Percentiles rank a stretch among this genome's conserved stretches.
phyloP scores from a whole-genome alignment of 2,797 vertebrate species.

The Amazona ochrocephala region DNA sequence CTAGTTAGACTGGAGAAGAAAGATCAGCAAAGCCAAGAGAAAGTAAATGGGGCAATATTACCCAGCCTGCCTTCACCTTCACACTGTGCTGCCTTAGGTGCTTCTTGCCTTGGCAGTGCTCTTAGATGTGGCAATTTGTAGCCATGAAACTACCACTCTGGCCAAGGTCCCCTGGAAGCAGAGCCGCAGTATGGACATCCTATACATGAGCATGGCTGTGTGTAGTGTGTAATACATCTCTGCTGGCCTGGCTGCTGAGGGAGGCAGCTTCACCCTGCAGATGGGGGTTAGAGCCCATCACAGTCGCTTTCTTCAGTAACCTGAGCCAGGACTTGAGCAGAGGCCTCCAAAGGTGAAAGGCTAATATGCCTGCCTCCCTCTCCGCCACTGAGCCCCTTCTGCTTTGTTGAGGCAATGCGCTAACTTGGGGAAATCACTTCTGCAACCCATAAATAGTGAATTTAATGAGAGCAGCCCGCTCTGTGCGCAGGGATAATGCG shows the following conservation, averaged over 20 bases:
- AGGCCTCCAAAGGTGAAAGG: slow-evolving; percentile 38
- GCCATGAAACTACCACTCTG: background rate
- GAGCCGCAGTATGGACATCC: rapidly evolving
- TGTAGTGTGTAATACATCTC: rapidly evolving
- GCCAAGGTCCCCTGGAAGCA: background rate
- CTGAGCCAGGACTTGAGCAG: slow-evolving; percentile 6
- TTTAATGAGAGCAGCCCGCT: background rate
- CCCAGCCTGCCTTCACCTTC: background rate
- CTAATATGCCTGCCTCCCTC: background rate
- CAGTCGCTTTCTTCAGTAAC: background rate
- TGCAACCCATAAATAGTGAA: background rate
- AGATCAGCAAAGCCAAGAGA: background rate
- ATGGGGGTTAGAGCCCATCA: background rate
- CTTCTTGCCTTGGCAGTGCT: background rate
- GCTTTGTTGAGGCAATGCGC: background rate
- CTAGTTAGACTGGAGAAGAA: background rate
- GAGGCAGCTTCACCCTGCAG: background rate
- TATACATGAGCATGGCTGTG: rapidly evolving
- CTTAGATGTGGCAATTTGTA: background rate
- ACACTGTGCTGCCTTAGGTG: rapidly evolving
- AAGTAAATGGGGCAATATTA: background rate
- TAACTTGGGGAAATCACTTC: background rate
- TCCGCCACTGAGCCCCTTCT: background rate
- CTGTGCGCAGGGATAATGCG: rapidly evolving
- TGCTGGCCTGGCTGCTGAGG: background rate